Evolutionary conservation across 1,140 invertebrate species (phyloP), one percentile per base, ranked within the genome.

Genomic region (Dendroctonus ponderosae): DNA sequence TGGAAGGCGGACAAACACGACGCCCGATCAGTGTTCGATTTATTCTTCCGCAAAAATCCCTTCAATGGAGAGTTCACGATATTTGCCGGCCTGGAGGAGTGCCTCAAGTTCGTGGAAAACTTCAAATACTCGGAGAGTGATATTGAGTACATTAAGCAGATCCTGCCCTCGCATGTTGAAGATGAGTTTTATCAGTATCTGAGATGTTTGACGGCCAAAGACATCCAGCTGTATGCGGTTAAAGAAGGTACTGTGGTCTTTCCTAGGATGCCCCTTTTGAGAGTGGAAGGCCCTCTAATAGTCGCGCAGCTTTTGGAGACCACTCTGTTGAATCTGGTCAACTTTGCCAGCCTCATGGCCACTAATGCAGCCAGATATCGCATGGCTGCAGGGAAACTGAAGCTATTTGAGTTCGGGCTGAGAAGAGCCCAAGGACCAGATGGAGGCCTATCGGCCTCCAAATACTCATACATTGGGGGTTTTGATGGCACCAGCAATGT

Each of bases 401-500:
- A 87, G 60, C 80, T 99, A 40, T 82, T 97, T 44, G 97, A 99
- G 81, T 99, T 99, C 84, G 97, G 97, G n/a, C 81, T 99, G 64
- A 83, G 97, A 70, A 82, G 97, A 79, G 97, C 97, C 5, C 97
- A 99, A 82, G 97, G 97, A 37, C 97, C 97, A 5, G 97, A 99
- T 82, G 97, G 97, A 44, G 97, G 94, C 7, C 81, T 99, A 26
- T 97, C 96, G 41, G 97, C 97, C 5, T 98, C 96, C 0, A 97
- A 97, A 82, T 99, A 99, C 82, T 90, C 94, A 57, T 99, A 98
- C 79, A 88, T 98, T 73, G 97, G 92, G 78, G 92, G 97, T 12
- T 99, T 99, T 84, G 97, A 99, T 84, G 96, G 94, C 0, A 99
- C 97, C 7, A 98, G 96, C 75, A 99, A 99, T 82, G 94, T 99